Evolutionary conservation across 2,888 invertebrate species (phyloP).

Genomic region (Sepioteuthis lessoniana): DNA sequence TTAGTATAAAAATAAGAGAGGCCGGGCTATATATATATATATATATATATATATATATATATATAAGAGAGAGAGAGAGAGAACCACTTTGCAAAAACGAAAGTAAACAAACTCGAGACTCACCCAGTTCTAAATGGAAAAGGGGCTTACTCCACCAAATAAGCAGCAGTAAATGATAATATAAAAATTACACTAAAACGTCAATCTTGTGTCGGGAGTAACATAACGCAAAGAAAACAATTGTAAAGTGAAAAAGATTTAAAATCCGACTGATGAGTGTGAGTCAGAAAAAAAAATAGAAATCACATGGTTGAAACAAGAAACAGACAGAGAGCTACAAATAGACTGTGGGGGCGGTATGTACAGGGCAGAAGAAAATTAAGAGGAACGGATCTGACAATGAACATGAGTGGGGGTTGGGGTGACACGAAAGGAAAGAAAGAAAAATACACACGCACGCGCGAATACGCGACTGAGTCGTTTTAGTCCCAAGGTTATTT

Average conservation of each 20-base stretch:
- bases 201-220: background rate
- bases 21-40: too few species aligned
- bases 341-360: background rate
- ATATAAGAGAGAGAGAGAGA: background rate
- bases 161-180: background rate
- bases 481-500: background rate
- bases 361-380: background rate
- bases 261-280: background rate
- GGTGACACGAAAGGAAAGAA: background rate
- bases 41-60: too few species aligned
- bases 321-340: background rate
- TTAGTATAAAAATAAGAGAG: too few species aligned
- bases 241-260: background rate
- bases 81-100: background rate
- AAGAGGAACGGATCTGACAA: background rate
- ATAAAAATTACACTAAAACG: background rate
- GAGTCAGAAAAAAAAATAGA: background rate
- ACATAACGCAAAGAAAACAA: background rate
- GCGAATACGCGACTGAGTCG: background rate
- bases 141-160: background rate
- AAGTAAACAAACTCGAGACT: background rate
- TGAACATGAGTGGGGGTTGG: background rate
- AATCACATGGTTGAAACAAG: background rate
- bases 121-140: conserved; percentile 25
- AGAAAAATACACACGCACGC: background rate